Percentiles rank a stretch among this genome's conserved stretches.
Conservation (phyloP, 1,140 invertebrate species). For the Protaetia brevitarsis region DNA sequence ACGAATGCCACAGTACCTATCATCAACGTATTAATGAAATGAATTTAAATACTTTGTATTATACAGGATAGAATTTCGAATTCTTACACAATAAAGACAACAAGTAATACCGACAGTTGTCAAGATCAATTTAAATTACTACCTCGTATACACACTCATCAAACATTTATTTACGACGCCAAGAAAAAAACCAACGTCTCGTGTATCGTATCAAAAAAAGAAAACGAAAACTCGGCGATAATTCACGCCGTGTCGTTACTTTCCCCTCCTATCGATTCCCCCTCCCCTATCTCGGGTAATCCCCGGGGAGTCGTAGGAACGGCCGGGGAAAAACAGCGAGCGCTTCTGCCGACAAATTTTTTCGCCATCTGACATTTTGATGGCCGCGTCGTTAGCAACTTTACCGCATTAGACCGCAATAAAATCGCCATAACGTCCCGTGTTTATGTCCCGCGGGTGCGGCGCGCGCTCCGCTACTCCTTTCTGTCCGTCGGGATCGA, state of each 20-base stretch:
- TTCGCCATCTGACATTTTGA: conserved; percentile 13
- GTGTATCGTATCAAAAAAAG: no score
- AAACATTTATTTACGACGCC: no score
- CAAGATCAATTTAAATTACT: no score
- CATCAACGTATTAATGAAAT: no score
- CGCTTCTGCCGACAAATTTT: conserved; percentile 1
- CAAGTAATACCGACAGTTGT: no score
- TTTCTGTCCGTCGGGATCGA: no score
- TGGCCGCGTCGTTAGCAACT: conserved; percentile 7
- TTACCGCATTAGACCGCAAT: conserved; percentile 14
- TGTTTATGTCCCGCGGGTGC: not conserved
- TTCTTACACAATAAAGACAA: no score
- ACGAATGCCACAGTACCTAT: no score
- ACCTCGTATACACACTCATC: no score
- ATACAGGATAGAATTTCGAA: no score
- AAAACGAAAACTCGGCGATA: conserved; percentile 3
- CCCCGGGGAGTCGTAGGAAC: not conserved
- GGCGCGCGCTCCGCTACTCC: not conserved
- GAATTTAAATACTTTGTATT: no score
- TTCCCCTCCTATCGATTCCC: not conserved
- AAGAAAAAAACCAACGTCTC: no score
- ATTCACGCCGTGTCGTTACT: not conserved
- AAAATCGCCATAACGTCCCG: conserved; percentile 4
- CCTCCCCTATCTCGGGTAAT: not conserved
- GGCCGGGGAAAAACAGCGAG: not conserved